These are phyloP conservation scores for Brassicogethes aeneus DNA, from an alignment of 2,888 invertebrate species.

Conservation along the genomic window DNA sequence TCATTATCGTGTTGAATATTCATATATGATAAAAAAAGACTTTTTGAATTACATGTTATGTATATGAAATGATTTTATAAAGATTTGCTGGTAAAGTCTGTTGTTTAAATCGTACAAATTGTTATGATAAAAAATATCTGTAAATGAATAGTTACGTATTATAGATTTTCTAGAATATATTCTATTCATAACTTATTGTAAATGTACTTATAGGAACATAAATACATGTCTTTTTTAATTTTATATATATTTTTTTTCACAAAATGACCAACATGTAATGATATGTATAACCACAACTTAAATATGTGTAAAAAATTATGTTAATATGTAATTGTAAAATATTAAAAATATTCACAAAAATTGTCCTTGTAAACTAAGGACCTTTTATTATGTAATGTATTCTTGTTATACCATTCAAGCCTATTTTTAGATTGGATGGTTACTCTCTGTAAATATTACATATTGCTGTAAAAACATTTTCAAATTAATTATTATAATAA, in stretches of 20 bases:
- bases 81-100: constrained; percentile 9
- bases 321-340: constrained; percentile 29
- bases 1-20: too few relatives aligned
- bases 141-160: constrained; percentile 12
- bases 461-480: constrained; percentile 27
- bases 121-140: constrained; percentile 11
- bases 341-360: constrained; percentile 17
- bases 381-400: constrained; percentile 24
- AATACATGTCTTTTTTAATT: constrained; percentile 22
- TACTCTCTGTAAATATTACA: constrained; percentile 31
- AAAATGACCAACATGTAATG: constrained; percentile 26
- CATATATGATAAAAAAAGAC: too few relatives aligned
- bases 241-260: constrained; percentile 21
- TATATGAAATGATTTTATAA: constrained; percentile 1
- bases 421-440: constrained; percentile 20
- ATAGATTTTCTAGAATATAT: constrained; percentile 13
- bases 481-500: constrained; percentile 11
- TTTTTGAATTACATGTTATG: constrained; percentile 1
- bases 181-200: constrained; percentile 14
- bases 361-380: constrained; percentile 15
- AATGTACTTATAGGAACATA: constrained; percentile 13
- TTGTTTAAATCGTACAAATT: constrained; percentile 17
- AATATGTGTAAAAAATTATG: constrained; percentile 28
- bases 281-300: constrained; percentile 23
- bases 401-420: constrained; percentile 26